Evolutionary conservation across 1,140 invertebrate species (phyloP).

Genomic region (Manduca sexta): DNA sequence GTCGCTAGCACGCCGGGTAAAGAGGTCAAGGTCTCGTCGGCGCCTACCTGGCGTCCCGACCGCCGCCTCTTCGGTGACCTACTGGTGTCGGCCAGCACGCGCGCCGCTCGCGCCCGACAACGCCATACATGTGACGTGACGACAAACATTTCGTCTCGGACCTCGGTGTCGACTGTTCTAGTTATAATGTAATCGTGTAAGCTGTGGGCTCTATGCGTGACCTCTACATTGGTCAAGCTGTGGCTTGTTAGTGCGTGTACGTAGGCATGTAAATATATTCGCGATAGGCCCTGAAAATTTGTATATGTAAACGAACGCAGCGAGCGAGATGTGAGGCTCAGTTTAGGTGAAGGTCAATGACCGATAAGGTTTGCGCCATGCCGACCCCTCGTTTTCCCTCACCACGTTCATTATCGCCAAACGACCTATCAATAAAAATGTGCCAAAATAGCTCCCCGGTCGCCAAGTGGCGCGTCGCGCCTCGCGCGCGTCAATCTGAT

Average conservation of each 20-base stretch:
- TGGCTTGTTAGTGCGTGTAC: constrained; percentile 3
- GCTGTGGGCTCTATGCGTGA: background rate
- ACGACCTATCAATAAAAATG: constrained; percentile 33
- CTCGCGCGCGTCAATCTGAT: no score
- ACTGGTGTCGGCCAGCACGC: constrained; percentile 4
- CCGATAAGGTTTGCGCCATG: constrained; percentile 60
- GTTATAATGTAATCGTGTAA: background rate
- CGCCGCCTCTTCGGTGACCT: constrained; percentile 6
- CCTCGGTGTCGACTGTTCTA: background rate
- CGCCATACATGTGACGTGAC: background rate
- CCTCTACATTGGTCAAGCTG: constrained; percentile 3
- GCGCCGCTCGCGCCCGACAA: background rate
- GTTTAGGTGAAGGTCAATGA: constrained; percentile 69
- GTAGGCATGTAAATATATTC: constrained; percentile 11
- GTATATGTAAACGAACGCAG: constrained; percentile 39
- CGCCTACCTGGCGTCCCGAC: constrained; percentile 50
- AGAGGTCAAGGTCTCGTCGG: constrained; percentile 56
- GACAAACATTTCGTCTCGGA: background rate
- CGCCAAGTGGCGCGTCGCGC: no score
- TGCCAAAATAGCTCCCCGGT: constrained; percentile 11
- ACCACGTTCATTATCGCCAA: constrained; percentile 31
- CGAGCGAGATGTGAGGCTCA: constrained; percentile 61
- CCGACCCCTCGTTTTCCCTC: constrained; percentile 42
- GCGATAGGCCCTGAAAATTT: constrained; percentile 37
- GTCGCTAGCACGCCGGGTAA: constrained; percentile 30